Percentiles rank a stretch among this genome's conserved stretches.
Evolutionary conservation across 2,888 invertebrate genomes (phyloP).

Genomic region (Orgyia antiqua): DNA sequence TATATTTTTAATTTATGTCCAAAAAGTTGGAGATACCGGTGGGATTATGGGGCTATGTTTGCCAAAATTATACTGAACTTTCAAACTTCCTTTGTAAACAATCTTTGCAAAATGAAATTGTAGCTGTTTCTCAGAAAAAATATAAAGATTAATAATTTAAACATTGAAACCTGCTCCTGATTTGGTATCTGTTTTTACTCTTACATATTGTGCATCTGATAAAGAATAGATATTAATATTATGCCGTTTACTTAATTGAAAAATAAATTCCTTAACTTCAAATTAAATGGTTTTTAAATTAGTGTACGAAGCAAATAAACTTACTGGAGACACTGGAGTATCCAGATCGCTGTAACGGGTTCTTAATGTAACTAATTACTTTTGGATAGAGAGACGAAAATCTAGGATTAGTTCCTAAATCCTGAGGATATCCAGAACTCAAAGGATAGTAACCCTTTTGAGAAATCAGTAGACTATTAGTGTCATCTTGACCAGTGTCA

Average conservation of each 20-base stretch:
- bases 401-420: slow-evolving; percentile 11
- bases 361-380: slow-evolving; percentile 10
- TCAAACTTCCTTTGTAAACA: slow-evolving; percentile 33
- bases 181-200: too few relatives aligned
- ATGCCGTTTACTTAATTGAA: too few relatives aligned
- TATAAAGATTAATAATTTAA: too few relatives aligned
- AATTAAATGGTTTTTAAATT: too few relatives aligned
- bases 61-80: slow-evolving; percentile 46
- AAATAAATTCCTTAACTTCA: too few relatives aligned
- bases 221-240: too few relatives aligned
- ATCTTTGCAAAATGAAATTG: too few relatives aligned
- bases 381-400: slow-evolving; percentile 23
- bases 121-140: too few relatives aligned
- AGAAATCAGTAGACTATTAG: slow-evolving; percentile 1
- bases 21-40: slow-evolving; percentile 50
- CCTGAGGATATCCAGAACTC: slow-evolving; percentile 6
- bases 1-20: slow-evolving; percentile 73
- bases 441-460: slow-evolving; percentile 1
- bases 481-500: slow-evolving; percentile 9
- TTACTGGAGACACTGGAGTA: slow-evolving; percentile 11
- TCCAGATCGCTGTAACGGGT: slow-evolving; percentile 10
- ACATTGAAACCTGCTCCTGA: too few relatives aligned
- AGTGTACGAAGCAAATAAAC: too few relatives aligned
- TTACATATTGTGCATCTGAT: too few relatives aligned
- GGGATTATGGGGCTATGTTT: slow-evolving; percentile 27